phyloP scores from a whole-genome alignment of 2,888 invertebrate genomes.

The Phymatocera aterrima region DNA sequence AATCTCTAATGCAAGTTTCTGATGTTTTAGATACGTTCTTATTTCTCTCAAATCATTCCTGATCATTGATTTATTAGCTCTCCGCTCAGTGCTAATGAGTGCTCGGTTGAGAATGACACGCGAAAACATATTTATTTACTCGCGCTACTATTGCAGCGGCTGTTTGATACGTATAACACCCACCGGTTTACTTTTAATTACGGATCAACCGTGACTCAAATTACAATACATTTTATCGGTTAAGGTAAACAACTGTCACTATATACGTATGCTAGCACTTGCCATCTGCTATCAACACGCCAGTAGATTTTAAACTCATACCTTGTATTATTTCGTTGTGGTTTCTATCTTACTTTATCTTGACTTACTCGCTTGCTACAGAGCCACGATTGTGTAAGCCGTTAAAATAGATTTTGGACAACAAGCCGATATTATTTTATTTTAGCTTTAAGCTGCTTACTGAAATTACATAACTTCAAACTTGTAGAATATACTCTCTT shows the following conservation, averaged over 20 bases:
- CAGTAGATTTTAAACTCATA: not conserved
- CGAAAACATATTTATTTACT: not conserved
- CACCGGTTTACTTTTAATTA: constrained; percentile 17
- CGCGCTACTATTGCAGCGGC: not conserved
- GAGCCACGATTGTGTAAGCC: constrained; percentile 34
- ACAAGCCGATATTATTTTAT: constrained; percentile 30
- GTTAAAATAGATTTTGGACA: constrained; percentile 43
- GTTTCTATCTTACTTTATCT: constrained; percentile 35
- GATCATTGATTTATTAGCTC: not conserved
- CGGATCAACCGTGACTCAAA: constrained; percentile 3
- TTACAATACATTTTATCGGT: constrained; percentile 22
- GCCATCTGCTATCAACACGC: constrained; percentile 31
- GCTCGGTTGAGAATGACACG: not conserved
- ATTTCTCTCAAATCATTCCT: not conserved
- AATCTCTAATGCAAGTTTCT: not conserved
- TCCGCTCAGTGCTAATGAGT: too few species aligned
- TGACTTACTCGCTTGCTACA: too few species aligned
- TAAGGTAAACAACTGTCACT: constrained; percentile 38
- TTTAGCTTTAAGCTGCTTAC: constrained; percentile 12
- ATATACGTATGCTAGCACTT: constrained; percentile 5
- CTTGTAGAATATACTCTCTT: not conserved
- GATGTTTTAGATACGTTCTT: not conserved
- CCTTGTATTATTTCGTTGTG: not conserved
- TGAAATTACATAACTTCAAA: constrained; percentile 37
- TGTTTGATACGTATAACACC: not conserved